Conservation (phyloP, 2,113 vertebrate genomes). For the Labeo catla region DNA sequence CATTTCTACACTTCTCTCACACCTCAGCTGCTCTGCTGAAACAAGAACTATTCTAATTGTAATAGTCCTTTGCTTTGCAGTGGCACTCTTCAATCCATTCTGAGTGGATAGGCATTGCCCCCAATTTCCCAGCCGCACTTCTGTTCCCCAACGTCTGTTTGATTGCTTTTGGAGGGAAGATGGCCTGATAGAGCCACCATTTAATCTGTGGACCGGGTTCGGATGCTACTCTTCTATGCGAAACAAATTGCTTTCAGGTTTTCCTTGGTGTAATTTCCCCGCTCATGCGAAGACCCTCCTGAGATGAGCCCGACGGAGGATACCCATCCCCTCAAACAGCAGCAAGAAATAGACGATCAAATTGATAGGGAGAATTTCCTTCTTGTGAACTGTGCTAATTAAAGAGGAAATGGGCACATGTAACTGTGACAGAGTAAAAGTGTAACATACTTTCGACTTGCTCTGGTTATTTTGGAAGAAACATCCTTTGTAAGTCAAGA, state of each 20-base stretch:
- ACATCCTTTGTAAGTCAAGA: not conserved
- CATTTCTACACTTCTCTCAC: not conserved
- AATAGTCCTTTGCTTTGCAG: constrained; percentile 60
- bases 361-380: constrained; percentile 3
- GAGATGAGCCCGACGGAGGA: constrained; percentile 16
- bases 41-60: constrained; percentile 35
- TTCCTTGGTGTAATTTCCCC: constrained; percentile 53
- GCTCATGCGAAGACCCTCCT: constrained; percentile 26
- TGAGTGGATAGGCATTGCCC: constrained; percentile 66
- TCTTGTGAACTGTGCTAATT: constrained; percentile 24
- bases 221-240: constrained; percentile 44
- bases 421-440: not conserved
- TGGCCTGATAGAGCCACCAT: constrained; percentile 36
- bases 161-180: constrained; percentile 59
- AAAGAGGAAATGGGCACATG: constrained; percentile 24
- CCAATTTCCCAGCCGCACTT: constrained; percentile 68
- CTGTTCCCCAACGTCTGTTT: constrained; percentile 43
- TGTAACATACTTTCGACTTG: not conserved
- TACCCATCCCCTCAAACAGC: constrained; percentile 9
- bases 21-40: not conserved
- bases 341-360: constrained; percentile 17
- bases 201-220: constrained; percentile 32
- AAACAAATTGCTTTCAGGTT: constrained; percentile 61
- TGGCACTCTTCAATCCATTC: constrained; percentile 57
- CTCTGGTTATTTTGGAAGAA: not conserved